A percentile compares a stretch with the other conserved stretches of the same genome.
Evolutionary conservation across 2,888 invertebrate genomes (phyloP).

Genomic region (Busseola fusca): DNA sequence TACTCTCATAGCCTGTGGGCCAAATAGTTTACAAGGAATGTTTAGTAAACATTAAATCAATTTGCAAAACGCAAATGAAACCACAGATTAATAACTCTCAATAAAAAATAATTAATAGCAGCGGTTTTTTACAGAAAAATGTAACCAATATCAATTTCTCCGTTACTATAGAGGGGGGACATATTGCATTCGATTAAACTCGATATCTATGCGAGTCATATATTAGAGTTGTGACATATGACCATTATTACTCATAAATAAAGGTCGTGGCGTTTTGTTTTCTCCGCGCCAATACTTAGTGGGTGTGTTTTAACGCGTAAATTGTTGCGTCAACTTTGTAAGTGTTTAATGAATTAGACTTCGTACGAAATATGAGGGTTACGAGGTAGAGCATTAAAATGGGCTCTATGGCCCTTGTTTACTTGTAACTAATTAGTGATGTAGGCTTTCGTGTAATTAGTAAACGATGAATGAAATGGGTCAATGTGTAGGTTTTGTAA

Average conservation of each 20-base stretch:
- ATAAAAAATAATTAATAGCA: slow-evolving; percentile 35
- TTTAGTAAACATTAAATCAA: slow-evolving; percentile 27
- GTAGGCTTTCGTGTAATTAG: slow-evolving; percentile 15
- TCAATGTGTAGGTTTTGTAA: slow-evolving; percentile 4
- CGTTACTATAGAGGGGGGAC: slow-evolving; percentile 31
- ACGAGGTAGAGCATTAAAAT: slow-evolving; percentile 5
- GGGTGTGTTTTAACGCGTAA: slow-evolving; percentile 59
- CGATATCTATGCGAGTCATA: slow-evolving; percentile 62
- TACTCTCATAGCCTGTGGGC: neutral
- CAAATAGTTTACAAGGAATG: slow-evolving; percentile 19
- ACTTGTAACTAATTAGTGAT: slow-evolving; percentile 22
- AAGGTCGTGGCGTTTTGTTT: slow-evolving; percentile 67
- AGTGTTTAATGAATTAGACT: slow-evolving; percentile 45
- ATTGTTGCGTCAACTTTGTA: slow-evolving; percentile 38
- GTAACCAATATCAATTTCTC: slow-evolving; percentile 45
- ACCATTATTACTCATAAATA: slow-evolving; percentile 75
- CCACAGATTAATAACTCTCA: slow-evolving; percentile 22
- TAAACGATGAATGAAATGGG: slow-evolving; percentile 16
- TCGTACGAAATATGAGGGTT: slow-evolving; percentile 24
- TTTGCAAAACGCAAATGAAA: slow-evolving; percentile 24
- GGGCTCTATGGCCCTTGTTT: slow-evolving; percentile 2
- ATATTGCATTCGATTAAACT: slow-evolving; percentile 71
- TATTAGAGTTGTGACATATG: slow-evolving; percentile 71
- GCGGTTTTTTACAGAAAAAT: slow-evolving; percentile 33
- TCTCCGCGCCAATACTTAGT: slow-evolving; percentile 58